Percentiles rank a stretch among this genome's conserved stretches.
phyloP scores from a whole-genome alignment of 2,888 invertebrate genomes.

The Tenthredo distinguenda region DNA sequence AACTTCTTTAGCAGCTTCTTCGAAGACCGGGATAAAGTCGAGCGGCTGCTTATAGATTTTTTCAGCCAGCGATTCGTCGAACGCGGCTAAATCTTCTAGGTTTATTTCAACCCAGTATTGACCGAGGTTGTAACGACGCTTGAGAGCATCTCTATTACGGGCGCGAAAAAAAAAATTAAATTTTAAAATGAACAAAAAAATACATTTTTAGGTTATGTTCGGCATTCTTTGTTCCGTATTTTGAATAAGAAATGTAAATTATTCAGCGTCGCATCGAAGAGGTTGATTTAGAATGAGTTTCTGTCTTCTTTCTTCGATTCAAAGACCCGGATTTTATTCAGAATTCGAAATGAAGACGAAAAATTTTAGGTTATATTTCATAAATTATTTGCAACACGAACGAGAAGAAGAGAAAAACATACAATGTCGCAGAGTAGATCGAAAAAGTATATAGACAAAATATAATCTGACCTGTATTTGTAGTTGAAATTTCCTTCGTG shows the following conservation, averaged over 20 bases:
- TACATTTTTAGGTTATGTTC: neutral
- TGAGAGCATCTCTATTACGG: conserved; percentile 90
- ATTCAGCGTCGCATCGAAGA: too few species aligned
- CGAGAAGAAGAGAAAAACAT: neutral
- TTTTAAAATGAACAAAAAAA: neutral
- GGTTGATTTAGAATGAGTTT: too few species aligned
- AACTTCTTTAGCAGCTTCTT: conserved; percentile 97
- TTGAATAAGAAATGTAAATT: too few species aligned
- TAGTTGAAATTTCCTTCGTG: conserved; percentile 97
- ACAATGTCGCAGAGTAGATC: neutral
- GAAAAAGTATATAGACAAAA: conserved; percentile 13
- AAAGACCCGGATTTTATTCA: too few species aligned
- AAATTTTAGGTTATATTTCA: too few species aligned
- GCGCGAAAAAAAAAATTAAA: conserved; percentile 21
- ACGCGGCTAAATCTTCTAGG: conserved; percentile 96
- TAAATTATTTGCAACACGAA: neutral
- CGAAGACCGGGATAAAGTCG: conserved; percentile 95
- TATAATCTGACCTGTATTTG: conserved; percentile 90
- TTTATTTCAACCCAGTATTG: conserved; percentile 95
- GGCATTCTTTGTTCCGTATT: neutral
- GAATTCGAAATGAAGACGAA: neutral
- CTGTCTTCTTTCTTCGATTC: neutral
- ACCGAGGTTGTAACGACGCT: conserved; percentile 94
- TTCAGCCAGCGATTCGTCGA: conserved; percentile 95
- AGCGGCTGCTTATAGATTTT: conserved; percentile 95